Evolutionary conservation across 2,888 invertebrate genomes (phyloP).

Genomic region (Dascillus cervinus): DNA sequence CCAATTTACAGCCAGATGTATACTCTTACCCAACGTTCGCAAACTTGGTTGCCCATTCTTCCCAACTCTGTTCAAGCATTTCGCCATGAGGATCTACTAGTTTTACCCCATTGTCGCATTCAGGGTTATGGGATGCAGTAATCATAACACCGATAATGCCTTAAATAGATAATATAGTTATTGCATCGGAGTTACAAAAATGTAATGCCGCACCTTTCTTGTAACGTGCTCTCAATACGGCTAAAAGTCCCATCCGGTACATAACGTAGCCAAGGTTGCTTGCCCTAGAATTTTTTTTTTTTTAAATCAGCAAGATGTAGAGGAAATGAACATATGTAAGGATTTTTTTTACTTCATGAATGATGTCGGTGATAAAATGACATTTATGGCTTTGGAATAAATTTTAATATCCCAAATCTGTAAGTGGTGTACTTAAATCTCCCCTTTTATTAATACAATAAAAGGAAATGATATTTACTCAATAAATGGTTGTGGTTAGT

Average conservation of each 20-base stretch:
- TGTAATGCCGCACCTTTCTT: conserved; percentile 57
- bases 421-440: too few species aligned
- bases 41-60: conserved; percentile 76
- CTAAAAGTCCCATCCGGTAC: conserved; percentile 90
- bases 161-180: conserved; percentile 25
- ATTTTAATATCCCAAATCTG: too few species aligned
- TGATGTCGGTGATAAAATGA: too few species aligned
- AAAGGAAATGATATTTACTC: too few species aligned
- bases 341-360: too few species aligned
- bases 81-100: conserved; percentile 93
- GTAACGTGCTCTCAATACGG: conserved; percentile 76
- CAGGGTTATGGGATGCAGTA: conserved; percentile 97
- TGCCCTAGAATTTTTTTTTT: conserved; percentile 74
- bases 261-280: conserved; percentile 81
- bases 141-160: conserved; percentile 96
- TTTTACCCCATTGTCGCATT: conserved; percentile 94
- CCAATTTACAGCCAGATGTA: too few species aligned
- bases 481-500: too few species aligned
- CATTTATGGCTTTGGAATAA: too few species aligned
- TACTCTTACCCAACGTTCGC: conserved; percentile 67
- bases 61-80: conserved; percentile 93
- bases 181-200: conserved; percentile 1
- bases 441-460: too few species aligned
- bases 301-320: too few species aligned
- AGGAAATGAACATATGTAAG: too few species aligned